Evolutionary conservation across 2,797 vertebrate species (phyloP).

Genomic region (Cacajao melanocephalus): DNA sequence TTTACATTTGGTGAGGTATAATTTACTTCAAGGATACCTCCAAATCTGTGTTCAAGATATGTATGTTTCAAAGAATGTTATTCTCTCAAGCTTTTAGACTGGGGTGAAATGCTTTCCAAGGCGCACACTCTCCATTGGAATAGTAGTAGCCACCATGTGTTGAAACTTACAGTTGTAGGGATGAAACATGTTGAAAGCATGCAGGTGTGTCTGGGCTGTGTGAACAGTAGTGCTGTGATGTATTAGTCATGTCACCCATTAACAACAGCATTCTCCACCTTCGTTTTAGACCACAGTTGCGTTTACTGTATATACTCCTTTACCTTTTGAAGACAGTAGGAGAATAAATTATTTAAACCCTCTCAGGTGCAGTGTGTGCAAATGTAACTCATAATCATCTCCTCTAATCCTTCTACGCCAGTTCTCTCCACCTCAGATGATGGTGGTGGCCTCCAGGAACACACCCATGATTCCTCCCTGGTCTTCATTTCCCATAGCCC

Average conservation of each 20-base stretch:
- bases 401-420: background rate
- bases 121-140: rapidly evolving
- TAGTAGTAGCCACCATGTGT: background rate
- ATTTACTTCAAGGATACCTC: slow-evolving; percentile 3
- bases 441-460: background rate
- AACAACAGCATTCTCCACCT: background rate
- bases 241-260: too few species aligned
- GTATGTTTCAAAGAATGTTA: background rate
- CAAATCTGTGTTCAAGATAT: background rate
- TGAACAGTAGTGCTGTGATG: background rate
- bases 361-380: background rate
- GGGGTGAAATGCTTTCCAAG: background rate
- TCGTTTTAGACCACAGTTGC: background rate
- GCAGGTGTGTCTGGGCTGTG: background rate
- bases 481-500: background rate
- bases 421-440: background rate
- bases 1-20: background rate
- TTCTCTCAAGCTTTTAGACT: background rate
- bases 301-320: background rate
- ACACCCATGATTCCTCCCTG: background rate
- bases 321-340: background rate
- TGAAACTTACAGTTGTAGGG: background rate
- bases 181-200: background rate
- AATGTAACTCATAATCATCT: background rate
- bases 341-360: background rate